Percentiles rank a stretch among this genome's conserved stretches.
Evolutionary conservation across 2,113 vertebrate genomes (phyloP).

Genomic region (Macrotus californicus): DNA sequence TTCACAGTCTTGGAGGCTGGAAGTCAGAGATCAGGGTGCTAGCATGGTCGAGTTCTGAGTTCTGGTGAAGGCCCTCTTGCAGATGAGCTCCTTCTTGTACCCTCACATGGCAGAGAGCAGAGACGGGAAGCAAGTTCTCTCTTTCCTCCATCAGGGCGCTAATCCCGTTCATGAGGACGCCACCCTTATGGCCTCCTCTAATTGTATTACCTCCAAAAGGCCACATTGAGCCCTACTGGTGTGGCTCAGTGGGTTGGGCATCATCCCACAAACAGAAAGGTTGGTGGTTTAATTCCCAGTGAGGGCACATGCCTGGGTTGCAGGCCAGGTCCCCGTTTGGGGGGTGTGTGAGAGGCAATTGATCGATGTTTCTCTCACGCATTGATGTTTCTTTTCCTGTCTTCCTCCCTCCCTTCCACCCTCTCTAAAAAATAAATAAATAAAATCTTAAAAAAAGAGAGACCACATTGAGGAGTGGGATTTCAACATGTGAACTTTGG

Average conservation of each 20-base stretch:
- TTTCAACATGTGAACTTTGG: not conserved
- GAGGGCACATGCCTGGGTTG: too few relatives aligned
- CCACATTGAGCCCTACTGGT: not conserved
- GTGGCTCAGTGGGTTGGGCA: too few relatives aligned
- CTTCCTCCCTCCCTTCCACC: too few relatives aligned
- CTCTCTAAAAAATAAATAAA: too few relatives aligned
- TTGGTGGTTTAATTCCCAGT: too few relatives aligned
- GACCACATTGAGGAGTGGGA: not conserved
- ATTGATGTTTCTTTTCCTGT: too few relatives aligned
- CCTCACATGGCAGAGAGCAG: not conserved
- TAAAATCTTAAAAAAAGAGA: too few relatives aligned
- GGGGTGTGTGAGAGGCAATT: too few relatives aligned
- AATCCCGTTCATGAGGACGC: not conserved
- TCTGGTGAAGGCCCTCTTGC: not conserved
- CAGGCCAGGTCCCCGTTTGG: too few relatives aligned
- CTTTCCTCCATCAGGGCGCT: not conserved
- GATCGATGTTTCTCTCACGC: too few relatives aligned
- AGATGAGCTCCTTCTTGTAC: not conserved
- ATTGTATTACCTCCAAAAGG: not conserved
- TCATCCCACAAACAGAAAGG: too few relatives aligned
- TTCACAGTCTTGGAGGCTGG: not conserved
- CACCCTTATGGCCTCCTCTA: not conserved
- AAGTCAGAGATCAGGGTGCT: accelerated
- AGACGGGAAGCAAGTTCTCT: not conserved
- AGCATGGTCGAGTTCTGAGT: not conserved